Evolutionary conservation across 2,113 vertebrate genomes (phyloP).

Genomic region (Natator depressus): DNA sequence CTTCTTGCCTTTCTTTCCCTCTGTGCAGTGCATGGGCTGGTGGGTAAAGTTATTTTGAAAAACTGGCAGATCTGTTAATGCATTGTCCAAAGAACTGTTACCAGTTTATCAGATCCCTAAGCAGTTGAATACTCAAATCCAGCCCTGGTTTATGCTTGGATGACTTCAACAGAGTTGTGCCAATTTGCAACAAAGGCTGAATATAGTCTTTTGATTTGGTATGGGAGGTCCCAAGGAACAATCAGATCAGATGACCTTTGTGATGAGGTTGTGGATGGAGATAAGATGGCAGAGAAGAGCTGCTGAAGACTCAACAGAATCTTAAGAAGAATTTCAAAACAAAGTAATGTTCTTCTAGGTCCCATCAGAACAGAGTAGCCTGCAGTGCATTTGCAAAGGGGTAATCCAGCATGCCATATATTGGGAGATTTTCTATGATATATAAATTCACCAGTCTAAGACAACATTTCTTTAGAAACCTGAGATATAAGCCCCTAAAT

Average conservation of each 20-base stretch:
- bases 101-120: constrained; percentile 18
- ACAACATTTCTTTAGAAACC: neutral
- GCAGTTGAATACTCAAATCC: constrained; percentile 45
- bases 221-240: neutral
- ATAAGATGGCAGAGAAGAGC: neutral
- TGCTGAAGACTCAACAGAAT: constrained; percentile 43
- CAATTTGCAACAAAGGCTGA: neutral
- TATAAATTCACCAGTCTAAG: neutral
- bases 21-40: neutral
- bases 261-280: neutral
- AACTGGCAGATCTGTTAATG: constrained; percentile 52
- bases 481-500: fast-evolving
- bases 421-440: neutral
- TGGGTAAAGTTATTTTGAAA: constrained; percentile 46
- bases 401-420: neutral
- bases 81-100: too few relatives aligned
- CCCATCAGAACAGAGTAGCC: neutral
- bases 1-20: constrained; percentile 45
- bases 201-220: constrained; percentile 52
- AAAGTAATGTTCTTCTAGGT: neutral
- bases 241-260: constrained; percentile 33
- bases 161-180: constrained; percentile 35
- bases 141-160: constrained; percentile 49
- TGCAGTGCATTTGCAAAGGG: constrained; percentile 5
- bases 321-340: constrained; percentile 46